Evolutionary conservation across 2,113 vertebrate species (phyloP).

Genomic region (Calonectris borealis): DNA sequence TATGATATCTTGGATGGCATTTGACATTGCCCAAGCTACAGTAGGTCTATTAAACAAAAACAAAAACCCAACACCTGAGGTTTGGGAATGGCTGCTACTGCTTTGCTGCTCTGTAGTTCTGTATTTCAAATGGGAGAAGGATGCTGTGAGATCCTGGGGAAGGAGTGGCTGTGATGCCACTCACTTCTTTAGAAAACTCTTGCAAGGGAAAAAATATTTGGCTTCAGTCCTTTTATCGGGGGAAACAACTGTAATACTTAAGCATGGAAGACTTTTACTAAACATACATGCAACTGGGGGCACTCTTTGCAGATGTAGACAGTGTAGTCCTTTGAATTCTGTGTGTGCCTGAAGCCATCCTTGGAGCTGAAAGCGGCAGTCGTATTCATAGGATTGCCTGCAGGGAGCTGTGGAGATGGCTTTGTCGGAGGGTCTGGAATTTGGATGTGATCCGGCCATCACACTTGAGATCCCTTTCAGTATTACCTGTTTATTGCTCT

Average conservation of each 20-base stretch:
- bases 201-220: background rate
- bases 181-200: background rate
- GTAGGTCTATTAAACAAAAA: background rate
- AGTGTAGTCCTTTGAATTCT: background rate
- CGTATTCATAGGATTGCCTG: background rate
- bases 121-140: background rate
- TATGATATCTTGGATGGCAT: background rate
- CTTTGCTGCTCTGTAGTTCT: background rate
- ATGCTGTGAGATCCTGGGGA: background rate
- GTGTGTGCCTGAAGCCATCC: background rate
- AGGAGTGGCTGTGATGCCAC: background rate
- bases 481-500: background rate
- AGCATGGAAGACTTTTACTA: background rate
- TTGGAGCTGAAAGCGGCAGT: background rate
- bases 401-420: background rate
- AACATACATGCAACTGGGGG: rapidly evolving
- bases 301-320: background rate
- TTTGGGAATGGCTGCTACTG: background rate
- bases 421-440: background rate
- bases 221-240: background rate
- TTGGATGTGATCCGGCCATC: background rate
- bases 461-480: background rate
- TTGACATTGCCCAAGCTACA: background rate
- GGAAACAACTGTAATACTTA: background rate
- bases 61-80: background rate